Base-by-base conservation (phyloP, 2,888 invertebrate species). In the Hypsopygia costalis region DNA sequence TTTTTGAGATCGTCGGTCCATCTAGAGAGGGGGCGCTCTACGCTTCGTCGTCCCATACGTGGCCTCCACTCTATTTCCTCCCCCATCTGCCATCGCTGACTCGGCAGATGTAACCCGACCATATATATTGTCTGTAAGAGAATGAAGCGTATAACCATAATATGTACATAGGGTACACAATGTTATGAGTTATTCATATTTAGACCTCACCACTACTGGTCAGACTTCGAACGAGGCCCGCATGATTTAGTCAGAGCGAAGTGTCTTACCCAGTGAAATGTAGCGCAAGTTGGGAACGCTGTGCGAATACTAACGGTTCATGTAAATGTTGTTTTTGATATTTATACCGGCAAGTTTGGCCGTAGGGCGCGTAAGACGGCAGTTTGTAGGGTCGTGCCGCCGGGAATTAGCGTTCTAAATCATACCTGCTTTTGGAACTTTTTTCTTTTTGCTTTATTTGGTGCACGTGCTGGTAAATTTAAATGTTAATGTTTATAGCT, bases 301-400 rank as follows among this genome's bases (percentile, higher is more conserved):
- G 46, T 40, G 36, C 51, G 79, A 75, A 78, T 79, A 74, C 70
- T 69, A 76, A 79, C 64, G 49, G 55, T 54, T 51, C 56, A 69
- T 68, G 69, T 70, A 70, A 74, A 78, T 74, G 70, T 69, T 74
- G 65, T 71, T 75, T 64, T 63, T 64, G 62, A 74, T 79, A 76
- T 78, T 76, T 70, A 63, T 62, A 61, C 52, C 55, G 46, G 43
- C 43, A 69, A 71, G 55, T 70, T 73, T 53, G 52, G 56, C 47
- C 47, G 48, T 47, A 47, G 54, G 61, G 64, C 53, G 44, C 50
- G 52, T 41, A 34, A 52, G 51, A 53, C 52, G 50, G 57, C 58
- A 58, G 57, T 66, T 64, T 50, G 42, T 48, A 43, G 49, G 46
- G 42, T 47, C 33, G 41, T 42, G 47, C 58, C 58, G 54, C 51